phyloP scores from a whole-genome alignment of 2,113 vertebrate species.

The Ciconia stormi region DNA sequence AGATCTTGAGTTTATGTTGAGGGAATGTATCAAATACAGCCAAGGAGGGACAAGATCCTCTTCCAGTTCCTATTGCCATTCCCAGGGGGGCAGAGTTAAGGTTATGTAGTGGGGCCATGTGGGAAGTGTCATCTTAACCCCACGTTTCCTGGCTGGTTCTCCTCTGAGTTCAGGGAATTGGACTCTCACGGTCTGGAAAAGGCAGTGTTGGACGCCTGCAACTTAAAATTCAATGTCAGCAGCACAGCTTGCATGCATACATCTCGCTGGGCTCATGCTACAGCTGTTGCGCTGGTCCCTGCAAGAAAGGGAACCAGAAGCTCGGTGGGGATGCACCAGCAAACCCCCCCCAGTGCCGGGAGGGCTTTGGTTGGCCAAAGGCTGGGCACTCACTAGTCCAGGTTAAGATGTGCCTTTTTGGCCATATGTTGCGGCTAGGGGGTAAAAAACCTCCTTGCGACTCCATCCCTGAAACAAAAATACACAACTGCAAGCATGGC shows the following conservation, averaged over 20 bases:
- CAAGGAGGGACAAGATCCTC: conserved; percentile 29
- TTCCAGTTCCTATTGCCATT: conserved; percentile 18
- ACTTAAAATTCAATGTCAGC: neutral
- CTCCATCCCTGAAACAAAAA: neutral
- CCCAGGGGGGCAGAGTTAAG: neutral
- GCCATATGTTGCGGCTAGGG: neutral
- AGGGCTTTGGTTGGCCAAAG: fast-evolving
- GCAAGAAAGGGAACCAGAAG: neutral
- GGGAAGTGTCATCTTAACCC: conserved; percentile 49
- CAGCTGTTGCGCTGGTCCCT: neutral
- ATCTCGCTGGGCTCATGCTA: neutral
- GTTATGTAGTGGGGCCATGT: conserved; percentile 1
- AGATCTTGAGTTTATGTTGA: neutral
- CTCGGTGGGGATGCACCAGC: neutral
- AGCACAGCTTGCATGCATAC: neutral
- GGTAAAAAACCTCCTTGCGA: neutral
- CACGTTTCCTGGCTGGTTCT: neutral
- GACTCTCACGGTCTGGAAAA: conserved; percentile 17
- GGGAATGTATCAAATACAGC: conserved; percentile 3
- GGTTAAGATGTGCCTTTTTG: neutral
- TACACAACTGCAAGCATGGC: neutral
- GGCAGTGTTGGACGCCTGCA: neutral
- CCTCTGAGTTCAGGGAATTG: neutral
- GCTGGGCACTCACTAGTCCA: neutral
- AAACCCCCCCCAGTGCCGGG: neutral